Conservation (phyloP, 2,113 vertebrate species). For the Leptosomus discolor region DNA sequence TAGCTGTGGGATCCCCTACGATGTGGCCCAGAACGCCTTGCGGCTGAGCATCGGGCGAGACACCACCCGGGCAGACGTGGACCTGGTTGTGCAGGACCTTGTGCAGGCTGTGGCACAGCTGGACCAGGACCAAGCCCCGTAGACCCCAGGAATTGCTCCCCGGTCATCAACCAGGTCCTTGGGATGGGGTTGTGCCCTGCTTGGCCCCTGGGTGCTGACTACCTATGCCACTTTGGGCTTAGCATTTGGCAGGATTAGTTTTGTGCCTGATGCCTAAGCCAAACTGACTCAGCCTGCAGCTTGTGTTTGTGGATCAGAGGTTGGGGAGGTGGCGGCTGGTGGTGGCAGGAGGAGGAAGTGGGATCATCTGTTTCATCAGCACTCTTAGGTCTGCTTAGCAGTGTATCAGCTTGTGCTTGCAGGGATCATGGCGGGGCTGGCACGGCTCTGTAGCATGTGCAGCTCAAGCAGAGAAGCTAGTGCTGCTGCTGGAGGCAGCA, state of each 20-base stretch:
- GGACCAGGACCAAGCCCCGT: not conserved
- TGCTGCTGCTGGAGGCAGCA: not conserved
- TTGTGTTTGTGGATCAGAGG: accelerated
- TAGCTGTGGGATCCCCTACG: slow-evolving; percentile 79
- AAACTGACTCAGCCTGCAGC: not conserved
- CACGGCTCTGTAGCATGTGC: accelerated
- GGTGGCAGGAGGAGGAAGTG: not conserved
- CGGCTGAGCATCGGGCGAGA: slow-evolving; percentile 88
- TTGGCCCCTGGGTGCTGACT: not conserved
- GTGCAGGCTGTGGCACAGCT: slow-evolving; percentile 78
- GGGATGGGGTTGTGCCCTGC: not conserved
- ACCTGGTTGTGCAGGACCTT: slow-evolving; percentile 86
- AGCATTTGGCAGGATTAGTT: not conserved
- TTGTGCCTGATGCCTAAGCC: not conserved
- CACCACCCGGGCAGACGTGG: slow-evolving; percentile 83
- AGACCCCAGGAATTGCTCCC: accelerated
- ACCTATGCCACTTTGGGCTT: not conserved
- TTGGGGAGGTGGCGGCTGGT: not conserved
- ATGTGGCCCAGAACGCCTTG: slow-evolving; percentile 84
- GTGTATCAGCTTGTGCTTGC: accelerated
- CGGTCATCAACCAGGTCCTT: not conserved
- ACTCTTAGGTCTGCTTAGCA: not conserved
- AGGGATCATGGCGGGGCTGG: accelerated
- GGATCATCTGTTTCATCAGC: not conserved
- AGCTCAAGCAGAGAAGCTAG: not conserved